Evolutionary conservation across 2,797 vertebrate genomes (phyloP).

Genomic region (Cephalopachus bancanus): DNA sequence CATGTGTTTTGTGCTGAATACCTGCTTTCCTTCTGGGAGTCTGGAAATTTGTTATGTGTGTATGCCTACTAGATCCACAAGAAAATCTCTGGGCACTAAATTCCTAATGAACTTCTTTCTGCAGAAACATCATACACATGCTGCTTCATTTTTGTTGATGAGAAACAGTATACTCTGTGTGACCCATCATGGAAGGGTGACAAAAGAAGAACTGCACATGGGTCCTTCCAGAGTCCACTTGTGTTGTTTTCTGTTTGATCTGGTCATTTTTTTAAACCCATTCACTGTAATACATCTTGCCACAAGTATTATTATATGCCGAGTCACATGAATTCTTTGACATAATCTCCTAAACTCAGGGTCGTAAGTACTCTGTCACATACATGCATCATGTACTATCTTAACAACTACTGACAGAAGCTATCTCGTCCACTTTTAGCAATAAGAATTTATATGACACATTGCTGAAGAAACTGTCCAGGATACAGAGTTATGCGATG

Average conservation of each 20-base stretch:
- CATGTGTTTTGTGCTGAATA: not conserved
- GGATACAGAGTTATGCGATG: not conserved
- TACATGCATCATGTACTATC: not conserved
- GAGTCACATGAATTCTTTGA: not conserved
- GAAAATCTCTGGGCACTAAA: not conserved
- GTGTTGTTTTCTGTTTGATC: not conserved
- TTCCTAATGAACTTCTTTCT: not conserved
- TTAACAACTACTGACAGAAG: not conserved
- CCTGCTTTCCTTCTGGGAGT: not conserved
- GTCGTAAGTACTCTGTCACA: not conserved
- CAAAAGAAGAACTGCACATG: not conserved
- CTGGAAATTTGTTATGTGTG: not conserved
- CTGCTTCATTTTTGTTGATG: not conserved
- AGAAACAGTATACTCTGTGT: not conserved
- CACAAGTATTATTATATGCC: not conserved
- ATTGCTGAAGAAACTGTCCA: not conserved
- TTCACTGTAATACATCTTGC: not conserved
- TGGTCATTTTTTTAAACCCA: not conserved
- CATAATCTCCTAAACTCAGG: not conserved
- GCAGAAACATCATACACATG: not conserved
- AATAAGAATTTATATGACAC: not conserved
- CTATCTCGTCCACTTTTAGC: not conserved
- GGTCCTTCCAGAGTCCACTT: not conserved
- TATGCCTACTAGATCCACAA: rapidly evolving
- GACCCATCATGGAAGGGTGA: not conserved